These are phyloP conservation scores for Harpagoxenus sublaevis DNA, from an alignment of 2,888 invertebrate genomes.

Conservation along the genomic window DNA sequence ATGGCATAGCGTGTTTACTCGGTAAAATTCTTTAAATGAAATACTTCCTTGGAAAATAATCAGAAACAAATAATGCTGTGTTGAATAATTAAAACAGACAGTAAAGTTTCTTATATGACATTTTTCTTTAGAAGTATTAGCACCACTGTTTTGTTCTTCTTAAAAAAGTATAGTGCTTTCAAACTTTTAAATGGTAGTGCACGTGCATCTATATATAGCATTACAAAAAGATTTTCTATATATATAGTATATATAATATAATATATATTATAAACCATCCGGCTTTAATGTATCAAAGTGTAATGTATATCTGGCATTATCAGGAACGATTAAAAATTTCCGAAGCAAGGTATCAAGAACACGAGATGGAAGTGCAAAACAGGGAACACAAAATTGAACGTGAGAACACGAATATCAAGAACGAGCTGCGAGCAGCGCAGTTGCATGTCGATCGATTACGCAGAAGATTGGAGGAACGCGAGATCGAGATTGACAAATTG, in stretches of 20 bases:
- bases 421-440: constrained; percentile 77
- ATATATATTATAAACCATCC: neutral
- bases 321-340: constrained; percentile 77
- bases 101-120: too few species aligned
- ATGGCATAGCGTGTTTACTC: too few species aligned
- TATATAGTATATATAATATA: neutral
- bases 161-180: too few species aligned
- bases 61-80: too few species aligned
- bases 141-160: too few species aligned
- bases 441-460: constrained; percentile 78
- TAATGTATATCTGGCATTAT: neutral
- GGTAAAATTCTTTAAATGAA: too few species aligned
- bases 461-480: constrained; percentile 80
- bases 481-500: constrained; percentile 80
- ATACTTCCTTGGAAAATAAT: too few species aligned
- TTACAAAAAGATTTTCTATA: neutral
- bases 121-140: too few species aligned
- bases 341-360: constrained; percentile 76
- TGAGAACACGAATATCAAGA: constrained; percentile 73
- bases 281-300: neutral
- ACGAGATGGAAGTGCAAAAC: constrained; percentile 70
- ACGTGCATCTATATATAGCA: neutral
- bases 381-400: constrained; percentile 76
- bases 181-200: too few species aligned
- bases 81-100: too few species aligned